Evolutionary conservation across 2,113 vertebrate species (phyloP).

Genomic region (western clawed frog (Xenopus tropicalis)): UCB_Xtro_10.0 CM004447.2:115357501-115358000

Average conservation of each 20-base stretch:
- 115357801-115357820: not conserved
- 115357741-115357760: not conserved
- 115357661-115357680: no score
- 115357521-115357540: no score
- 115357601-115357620: no score
- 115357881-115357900: not conserved
- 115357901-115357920: conserved; percentile 7
- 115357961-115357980: not conserved
- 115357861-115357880: not conserved
- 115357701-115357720: not conserved
- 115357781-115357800: no score
- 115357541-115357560: no score
- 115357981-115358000: not conserved
- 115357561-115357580: no score
- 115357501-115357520: no score
- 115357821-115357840: not conserved
- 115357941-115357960: not conserved
- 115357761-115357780: not conserved
- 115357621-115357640: no score
- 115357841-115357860: not conserved
- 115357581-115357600: no score
- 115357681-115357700: no score
- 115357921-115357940: not conserved
- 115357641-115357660: no score
- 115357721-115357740: not conserved